Evolutionary conservation across 1,140 invertebrate species (phyloP).

Genomic region (Lutraria rhynchaena): DNA sequence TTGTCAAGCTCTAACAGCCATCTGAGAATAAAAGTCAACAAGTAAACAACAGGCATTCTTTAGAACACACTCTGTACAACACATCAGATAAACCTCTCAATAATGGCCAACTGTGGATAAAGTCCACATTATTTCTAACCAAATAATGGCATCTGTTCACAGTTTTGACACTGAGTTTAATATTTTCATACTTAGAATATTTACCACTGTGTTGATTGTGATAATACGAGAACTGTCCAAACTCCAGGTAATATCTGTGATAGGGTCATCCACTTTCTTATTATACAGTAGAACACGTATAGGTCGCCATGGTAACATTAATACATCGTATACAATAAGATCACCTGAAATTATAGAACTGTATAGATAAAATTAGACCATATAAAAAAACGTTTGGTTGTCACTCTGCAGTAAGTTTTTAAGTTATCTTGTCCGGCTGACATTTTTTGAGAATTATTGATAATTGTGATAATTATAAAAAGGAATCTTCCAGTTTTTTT

Average conservation of each 20-base stretch:
- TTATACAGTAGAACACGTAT: conserved; percentile 46
- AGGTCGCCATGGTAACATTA: conserved; percentile 60
- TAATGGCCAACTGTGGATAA: no score
- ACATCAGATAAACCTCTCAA: no score
- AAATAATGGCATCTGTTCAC: no score
- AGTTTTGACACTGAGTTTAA: no score
- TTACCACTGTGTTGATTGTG: conserved; percentile 58
- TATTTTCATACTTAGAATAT: no score
- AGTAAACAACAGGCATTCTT: no score
- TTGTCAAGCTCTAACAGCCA: no score
- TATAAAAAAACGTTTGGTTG: not conserved
- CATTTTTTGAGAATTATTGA: not conserved
- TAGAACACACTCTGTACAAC: no score
- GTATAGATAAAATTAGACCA: no score
- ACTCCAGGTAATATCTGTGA: conserved; percentile 62
- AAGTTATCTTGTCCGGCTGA: not conserved
- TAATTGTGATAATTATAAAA: not conserved
- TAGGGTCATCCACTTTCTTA: conserved; percentile 32
- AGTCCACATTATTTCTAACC: no score
- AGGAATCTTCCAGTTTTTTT: not conserved
- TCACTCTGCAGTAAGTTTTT: not conserved
- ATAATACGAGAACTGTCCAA: conserved; percentile 59
- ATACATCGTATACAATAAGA: conserved; percentile 62
- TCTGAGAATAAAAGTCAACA: no score
- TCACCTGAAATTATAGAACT: conserved; percentile 55